Percentiles rank a stretch among this genome's conserved stretches.
phyloP scores from a whole-genome alignment of 2,888 invertebrate species.

The Rhagonycha lutea region DNA sequence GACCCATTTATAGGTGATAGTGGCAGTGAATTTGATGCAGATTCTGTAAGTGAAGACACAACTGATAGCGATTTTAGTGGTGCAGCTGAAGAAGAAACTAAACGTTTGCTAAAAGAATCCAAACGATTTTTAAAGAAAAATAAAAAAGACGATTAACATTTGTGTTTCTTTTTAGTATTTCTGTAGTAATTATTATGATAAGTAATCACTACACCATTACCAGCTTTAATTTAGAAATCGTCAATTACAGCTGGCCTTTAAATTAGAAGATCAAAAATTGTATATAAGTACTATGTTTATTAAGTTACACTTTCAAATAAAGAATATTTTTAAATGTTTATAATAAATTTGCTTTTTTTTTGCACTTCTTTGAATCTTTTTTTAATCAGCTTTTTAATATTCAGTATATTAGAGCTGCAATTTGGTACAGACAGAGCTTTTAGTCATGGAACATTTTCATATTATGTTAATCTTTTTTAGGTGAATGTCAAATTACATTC shows the following conservation, averaged over 20 bases:
- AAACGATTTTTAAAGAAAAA: slow-evolving; percentile 29
- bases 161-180: background rate
- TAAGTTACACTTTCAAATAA: background rate
- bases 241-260: background rate
- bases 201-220: background rate
- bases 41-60: slow-evolving; percentile 26
- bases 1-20: slow-evolving; percentile 38
- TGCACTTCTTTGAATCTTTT: no score
- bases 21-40: slow-evolving; percentile 27
- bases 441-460: background rate
- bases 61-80: slow-evolving; percentile 17
- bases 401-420: background rate
- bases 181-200: background rate
- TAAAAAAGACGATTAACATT: slow-evolving; percentile 6
- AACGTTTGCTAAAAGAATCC: slow-evolving; percentile 33
- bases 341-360: background rate
- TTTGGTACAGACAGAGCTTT: background rate
- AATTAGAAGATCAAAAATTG: background rate
- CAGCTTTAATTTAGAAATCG: no score
- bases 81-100: slow-evolving; percentile 25
- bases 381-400: background rate
- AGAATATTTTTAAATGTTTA: background rate
- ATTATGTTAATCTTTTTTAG: no score
- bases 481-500: no score
- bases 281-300: background rate